Base-by-base conservation (phyloP, 2,888 invertebrate genomes). In the Leptura quadrifasciata region DNA sequence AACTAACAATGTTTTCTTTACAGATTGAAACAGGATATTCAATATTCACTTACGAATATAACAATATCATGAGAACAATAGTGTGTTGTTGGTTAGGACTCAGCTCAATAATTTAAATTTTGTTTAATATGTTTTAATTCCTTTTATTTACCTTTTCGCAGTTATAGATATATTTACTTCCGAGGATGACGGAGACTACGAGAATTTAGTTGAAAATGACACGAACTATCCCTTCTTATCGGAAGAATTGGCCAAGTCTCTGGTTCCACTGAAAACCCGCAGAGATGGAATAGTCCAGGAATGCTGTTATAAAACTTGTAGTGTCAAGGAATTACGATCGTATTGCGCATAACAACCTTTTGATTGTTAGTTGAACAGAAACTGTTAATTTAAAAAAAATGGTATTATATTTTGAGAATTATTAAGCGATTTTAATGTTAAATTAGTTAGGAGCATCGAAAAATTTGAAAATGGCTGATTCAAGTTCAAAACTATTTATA, bases 281-380 rank as follows among this genome's bases (percentile, higher is more conserved):
- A 54, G 64, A 58, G 35, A 4, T 18, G 72, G 64, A 54, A 55
- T 72, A 21, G 63, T 57, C 6, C n/a, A 72, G 47, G 72, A 72
- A 24, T 72, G 72, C 15, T 64, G 72, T 15, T 39, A 72, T 20
- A 58, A 65, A 4, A 12, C 65, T n/a, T 72, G 72, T 39, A 20
- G 64, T 0, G 27, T 71, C 1, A 21, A 20, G 0, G 71, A 58
- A 71, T 17, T 71, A 24, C 10, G 27, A 0, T 55, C 47, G 12
- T 71, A 71, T n/a, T 71, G 71, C 27, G 71, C n/a, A 15, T 15
- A 70, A 20, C 60, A 39, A 58, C 3, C 9, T 60, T 2, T 27
- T 2, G 8, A 15, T 21, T 5, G 4, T 2, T 15, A n/a, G 20
- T 57, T 21, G 21, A 3, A 0, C 10, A 39, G 12, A 1, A 39